Base-by-base conservation (phyloP, 2,113 vertebrate species). In the Eudyptes chrysolophus region DNA sequence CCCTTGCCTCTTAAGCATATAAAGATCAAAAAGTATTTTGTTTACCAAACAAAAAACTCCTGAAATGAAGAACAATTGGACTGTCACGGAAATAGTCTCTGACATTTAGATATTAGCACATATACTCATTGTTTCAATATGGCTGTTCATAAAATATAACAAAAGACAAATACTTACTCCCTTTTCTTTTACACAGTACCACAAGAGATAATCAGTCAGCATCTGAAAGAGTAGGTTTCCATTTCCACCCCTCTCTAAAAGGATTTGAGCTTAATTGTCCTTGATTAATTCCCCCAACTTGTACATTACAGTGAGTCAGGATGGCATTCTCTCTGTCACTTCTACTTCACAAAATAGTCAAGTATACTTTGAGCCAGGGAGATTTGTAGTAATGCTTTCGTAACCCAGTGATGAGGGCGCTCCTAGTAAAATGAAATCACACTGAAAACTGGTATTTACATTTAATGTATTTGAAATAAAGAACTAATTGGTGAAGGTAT, bases 271-370 rank as follows among this genome's bases (percentile, higher is more conserved):
- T 46, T 78, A 34, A 70, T 65, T 87, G 58, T 52, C 36, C 80
- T 40, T 81, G 58, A 77, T 94, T 86, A 86, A 77, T 92, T 84
- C 71, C 44, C 32, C 44, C 76, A 61, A 3, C 20, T 15, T 76
- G 38, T 68, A 55, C 18, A 27, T 92, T 79, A 75, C 18, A 60
- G 52, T 10, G 38, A 58, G 40, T 66, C 34, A 52, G 65, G 90
- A 62, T 51, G 51, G 40, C 64, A 40, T 87, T 93, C 24, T 69
- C 6, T 87, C 49, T 81, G 87, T 84, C 89, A 70, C 54, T 87
- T 93, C 64, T 78, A 10, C 65, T 96, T 91, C 84, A 78, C 36
- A 66, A 91, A 89, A 93, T 78, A 95, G 89, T 94, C 72, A 78
- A 81, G 34, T 65, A 70, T n/a, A 21, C 54, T 93, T 74, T 48